phyloP scores from a whole-genome alignment of 2,113 vertebrate species.

The Eira barbara region DNA sequence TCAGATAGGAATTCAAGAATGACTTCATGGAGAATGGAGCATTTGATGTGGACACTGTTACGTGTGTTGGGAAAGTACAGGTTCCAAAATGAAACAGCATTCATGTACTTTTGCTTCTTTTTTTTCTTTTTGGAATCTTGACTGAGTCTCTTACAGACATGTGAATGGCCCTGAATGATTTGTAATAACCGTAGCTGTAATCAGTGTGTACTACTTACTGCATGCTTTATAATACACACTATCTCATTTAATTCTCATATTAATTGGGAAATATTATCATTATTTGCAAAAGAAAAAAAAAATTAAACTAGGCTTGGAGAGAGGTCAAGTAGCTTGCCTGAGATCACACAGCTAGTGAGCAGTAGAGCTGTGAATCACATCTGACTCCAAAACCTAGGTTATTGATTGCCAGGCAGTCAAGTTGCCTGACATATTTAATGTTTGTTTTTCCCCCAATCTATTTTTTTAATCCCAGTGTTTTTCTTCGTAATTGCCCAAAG shows the following conservation, averaged over 20 bases:
- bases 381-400: not conserved
- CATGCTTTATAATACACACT: not conserved
- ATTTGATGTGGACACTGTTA: not conserved
- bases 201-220: not conserved
- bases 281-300: conserved; percentile 33
- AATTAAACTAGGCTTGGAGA: not conserved
- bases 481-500: not conserved
- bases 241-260: not conserved
- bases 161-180: not conserved
- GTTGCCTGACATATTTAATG: not conserved
- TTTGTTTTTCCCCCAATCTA: not conserved
- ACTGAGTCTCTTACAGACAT: not conserved
- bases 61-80: not conserved
- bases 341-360: not conserved
- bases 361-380: not conserved
- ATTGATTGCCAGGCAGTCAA: not conserved
- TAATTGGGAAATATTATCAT: not conserved
- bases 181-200: not conserved
- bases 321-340: not conserved
- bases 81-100: not conserved
- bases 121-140: not conserved
- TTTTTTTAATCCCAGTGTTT: not conserved
- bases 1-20: not conserved
- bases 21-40: not conserved
- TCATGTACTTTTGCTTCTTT: not conserved